phyloP scores from a whole-genome alignment of 2,113 vertebrate genomes.

The Synodontis membranacea region DNA sequence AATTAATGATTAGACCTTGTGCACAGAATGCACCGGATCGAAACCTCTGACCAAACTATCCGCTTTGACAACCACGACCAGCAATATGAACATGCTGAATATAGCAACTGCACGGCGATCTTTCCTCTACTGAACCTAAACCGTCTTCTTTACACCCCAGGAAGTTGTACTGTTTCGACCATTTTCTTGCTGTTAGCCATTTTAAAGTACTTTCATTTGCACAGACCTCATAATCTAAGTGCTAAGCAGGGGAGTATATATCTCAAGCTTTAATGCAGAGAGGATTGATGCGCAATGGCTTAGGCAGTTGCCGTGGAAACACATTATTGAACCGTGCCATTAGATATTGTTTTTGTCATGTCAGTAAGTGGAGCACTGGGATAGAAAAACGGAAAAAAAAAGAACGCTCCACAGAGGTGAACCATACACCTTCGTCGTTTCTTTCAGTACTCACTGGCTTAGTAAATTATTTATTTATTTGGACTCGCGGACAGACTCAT shows the following conservation, averaged over 20 bases:
- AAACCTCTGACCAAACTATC: background rate
- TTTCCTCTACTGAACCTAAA: background rate
- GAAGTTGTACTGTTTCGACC: constrained; percentile 33
- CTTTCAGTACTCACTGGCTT: background rate
- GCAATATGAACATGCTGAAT: background rate
- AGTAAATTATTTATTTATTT: background rate
- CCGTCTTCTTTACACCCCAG: background rate
- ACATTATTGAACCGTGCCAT: constrained; percentile 62
- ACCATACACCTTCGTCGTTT: background rate
- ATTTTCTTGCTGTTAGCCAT: constrained; percentile 58
- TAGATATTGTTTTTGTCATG: constrained; percentile 34
- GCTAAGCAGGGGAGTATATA: constrained; percentile 50
- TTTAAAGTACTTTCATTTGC: constrained; percentile 66
- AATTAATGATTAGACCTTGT: background rate
- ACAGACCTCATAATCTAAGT: constrained; percentile 66
- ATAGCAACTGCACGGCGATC: background rate
- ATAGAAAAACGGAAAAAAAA: constrained; percentile 14
- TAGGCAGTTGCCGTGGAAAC: constrained; percentile 72
- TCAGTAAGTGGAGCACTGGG: constrained; percentile 50
- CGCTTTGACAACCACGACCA: background rate
- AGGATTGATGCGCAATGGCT: constrained; percentile 57
- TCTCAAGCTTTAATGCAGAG: constrained; percentile 42
- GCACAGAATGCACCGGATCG: constrained; percentile 28
- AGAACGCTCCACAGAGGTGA: background rate
- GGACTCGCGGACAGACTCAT: background rate